phyloP scores from a whole-genome alignment of 2,113 vertebrate species.

The Anguilla rostrata region DNA sequence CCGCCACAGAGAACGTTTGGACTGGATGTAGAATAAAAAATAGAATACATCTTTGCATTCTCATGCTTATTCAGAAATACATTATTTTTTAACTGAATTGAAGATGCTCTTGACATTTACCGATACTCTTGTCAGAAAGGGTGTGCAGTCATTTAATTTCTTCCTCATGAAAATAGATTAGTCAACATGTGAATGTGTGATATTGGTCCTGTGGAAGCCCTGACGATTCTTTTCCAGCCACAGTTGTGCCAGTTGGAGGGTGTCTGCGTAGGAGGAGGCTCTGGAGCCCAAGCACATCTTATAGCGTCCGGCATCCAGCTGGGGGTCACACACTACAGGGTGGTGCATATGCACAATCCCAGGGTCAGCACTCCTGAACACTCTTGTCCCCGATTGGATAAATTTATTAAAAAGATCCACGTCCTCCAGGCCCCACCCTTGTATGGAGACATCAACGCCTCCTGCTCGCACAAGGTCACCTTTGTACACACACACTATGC shows the following conservation, averaged over 20 bases:
- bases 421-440: slow-evolving; percentile 95
- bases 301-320: slow-evolving; percentile 90
- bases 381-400: slow-evolving; percentile 83
- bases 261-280: slow-evolving; percentile 89
- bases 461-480: slow-evolving; percentile 82
- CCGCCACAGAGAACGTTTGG: too few relatives aligned
- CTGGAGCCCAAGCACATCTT: slow-evolving; percentile 98
- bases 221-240: slow-evolving; percentile 94
- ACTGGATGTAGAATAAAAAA: too few relatives aligned
- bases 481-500: slow-evolving; percentile 91
- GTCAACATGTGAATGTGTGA: slow-evolving; percentile 2
- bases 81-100: too few relatives aligned
- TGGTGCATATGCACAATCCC: slow-evolving; percentile 93
- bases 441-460: slow-evolving; percentile 92
- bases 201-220: slow-evolving; percentile 73
- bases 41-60: too few relatives aligned
- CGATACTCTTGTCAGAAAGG: too few relatives aligned
- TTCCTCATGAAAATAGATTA: background rate
- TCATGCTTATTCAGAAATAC: too few relatives aligned
- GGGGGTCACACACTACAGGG: slow-evolving; percentile 89
- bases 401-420: slow-evolving; percentile 97
- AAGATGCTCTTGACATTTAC: too few relatives aligned
- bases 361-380: slow-evolving; percentile 90
- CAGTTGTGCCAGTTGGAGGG: slow-evolving; percentile 90
- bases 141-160: too few relatives aligned